Base-by-base conservation (phyloP, 2,113 vertebrate genomes). In the Trematomus loennbergii region DNA sequence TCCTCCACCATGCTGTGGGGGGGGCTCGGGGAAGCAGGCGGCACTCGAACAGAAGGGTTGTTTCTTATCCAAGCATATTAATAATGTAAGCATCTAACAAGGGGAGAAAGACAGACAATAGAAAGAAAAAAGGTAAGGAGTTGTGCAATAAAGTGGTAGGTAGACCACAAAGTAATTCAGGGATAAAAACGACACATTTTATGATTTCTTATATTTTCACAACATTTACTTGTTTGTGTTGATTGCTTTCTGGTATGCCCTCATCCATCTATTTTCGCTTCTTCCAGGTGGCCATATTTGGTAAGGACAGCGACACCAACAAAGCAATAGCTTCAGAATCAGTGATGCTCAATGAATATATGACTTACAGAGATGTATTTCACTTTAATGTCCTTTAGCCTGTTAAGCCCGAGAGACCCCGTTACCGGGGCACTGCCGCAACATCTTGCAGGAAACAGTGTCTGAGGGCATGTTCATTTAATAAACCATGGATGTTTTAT, bases 201-300 rank as follows among this genome's bases (percentile, higher is more conserved):
- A 4, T 9, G 20, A 74, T 53, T 15, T 40, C 10, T 48, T 33
- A n/a, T 12, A 64, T 36, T 12, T 57, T 20, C 6, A 55, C 1
- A 20, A 16, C 25, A 17, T 90, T 95, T 94, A 97, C 97, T 98
- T 96, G 96, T 89, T 96, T 96, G 86, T 96, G 96, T 16, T 95
- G 96, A 72, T 95, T 96, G 48, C 93, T 94, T 72, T 98, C 97
- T 0, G 96, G 81, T 58, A 97, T 86, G 25, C 95, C 92, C 2
- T 98, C 97, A 1, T 98, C 97, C 92, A 96, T 95, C 72, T 97
- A 96, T 79, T 97, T 97, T 70, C 97, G 94, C 76, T 96, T 97
- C 93, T 98, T 98, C 91, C 97, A 97, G 90, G 97, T 98, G 65
- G 97, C 97, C 65, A 95, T 97, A 22, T 98, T 98, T 75, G 97